Percentiles rank a stretch among this genome's conserved stretches.
These are phyloP conservation scores for Parotocinclus haroldoi DNA, from an alignment of 2,797 vertebrate genomes.

Conservation along the genomic window DNA sequence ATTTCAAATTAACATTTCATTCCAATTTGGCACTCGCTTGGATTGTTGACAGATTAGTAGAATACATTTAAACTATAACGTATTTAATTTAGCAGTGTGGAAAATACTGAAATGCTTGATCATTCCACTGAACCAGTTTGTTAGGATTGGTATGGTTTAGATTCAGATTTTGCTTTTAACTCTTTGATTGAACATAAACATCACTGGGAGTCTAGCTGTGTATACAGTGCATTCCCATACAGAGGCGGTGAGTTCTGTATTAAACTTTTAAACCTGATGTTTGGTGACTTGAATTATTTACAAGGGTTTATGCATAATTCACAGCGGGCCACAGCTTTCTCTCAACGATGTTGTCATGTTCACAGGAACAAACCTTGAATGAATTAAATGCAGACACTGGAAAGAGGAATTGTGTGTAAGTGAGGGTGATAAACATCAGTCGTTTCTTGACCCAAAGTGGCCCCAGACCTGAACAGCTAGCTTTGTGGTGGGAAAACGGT, in stretches of 20 bases:
- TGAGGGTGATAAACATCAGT: constrained; percentile 38
- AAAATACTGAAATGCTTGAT: background rate
- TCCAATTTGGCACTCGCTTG: no score
- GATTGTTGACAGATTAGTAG: no score
- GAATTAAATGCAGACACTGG: constrained; percentile 36
- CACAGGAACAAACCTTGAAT: constrained; percentile 51
- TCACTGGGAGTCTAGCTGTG: constrained; percentile 21
- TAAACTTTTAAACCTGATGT: constrained; percentile 57
- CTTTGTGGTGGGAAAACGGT: constrained; percentile 29
- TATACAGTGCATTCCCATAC: constrained; percentile 20
- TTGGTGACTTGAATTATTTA: constrained; percentile 59
- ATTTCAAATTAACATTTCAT: no score
- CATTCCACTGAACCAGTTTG: background rate
- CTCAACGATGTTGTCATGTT: constrained; percentile 45
- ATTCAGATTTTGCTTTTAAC: constrained; percentile 18
- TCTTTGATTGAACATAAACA: constrained; percentile 19
- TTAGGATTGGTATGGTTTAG: background rate
- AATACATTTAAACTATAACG: no score
- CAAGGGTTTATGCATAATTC: constrained; percentile 53
- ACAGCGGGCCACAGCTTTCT: constrained; percentile 41
- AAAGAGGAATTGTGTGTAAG: constrained; percentile 22
- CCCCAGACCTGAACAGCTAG: constrained; percentile 43
- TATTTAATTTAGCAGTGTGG: background rate
- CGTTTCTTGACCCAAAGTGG: constrained; percentile 29
- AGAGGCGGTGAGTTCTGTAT: constrained; percentile 42